A percentile compares a stretch with the other conserved stretches of the same genome.
phyloP scores from a whole-genome alignment of 2,113 vertebrate species.

The Chaetura pelagica region DNA sequence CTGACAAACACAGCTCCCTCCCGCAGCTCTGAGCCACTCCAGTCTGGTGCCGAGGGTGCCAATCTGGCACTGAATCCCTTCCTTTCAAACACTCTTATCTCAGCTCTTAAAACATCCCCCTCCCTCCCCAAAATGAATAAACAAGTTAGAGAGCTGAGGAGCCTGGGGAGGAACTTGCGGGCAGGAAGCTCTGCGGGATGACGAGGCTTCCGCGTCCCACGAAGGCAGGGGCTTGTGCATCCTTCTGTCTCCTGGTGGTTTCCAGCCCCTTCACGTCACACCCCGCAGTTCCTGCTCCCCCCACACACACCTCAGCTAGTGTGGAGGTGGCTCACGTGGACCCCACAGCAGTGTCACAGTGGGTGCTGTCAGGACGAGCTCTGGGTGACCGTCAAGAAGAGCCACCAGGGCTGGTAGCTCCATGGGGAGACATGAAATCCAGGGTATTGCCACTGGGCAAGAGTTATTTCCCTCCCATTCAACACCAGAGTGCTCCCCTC shows the following conservation, averaged over 20 bases:
- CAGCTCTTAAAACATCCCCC: neutral
- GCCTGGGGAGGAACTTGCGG: neutral
- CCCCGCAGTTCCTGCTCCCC: neutral
- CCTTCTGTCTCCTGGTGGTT: neutral
- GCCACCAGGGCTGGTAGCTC: neutral
- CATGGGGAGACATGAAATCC: neutral
- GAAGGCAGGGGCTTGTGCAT: neutral
- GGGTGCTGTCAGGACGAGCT: neutral
- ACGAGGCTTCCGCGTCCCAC: neutral
- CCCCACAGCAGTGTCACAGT: accelerated
- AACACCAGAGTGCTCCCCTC: neutral
- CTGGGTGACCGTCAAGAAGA: neutral
- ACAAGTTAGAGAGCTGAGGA: neutral
- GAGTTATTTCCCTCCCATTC: no score
- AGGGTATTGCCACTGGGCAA: neutral
- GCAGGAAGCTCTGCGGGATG: neutral
- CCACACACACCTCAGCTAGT: neutral
- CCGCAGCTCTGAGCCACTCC: neutral
- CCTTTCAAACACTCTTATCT: neutral
- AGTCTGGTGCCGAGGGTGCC: conserved; percentile 7
- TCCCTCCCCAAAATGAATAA: conserved; percentile 38
- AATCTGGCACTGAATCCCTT: neutral
- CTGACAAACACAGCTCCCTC: neutral
- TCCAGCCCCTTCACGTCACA: neutral
- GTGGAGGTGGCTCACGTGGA: accelerated